Conservation (phyloP, 2,888 invertebrate genomes). For the Oasisia sp. region DNA sequence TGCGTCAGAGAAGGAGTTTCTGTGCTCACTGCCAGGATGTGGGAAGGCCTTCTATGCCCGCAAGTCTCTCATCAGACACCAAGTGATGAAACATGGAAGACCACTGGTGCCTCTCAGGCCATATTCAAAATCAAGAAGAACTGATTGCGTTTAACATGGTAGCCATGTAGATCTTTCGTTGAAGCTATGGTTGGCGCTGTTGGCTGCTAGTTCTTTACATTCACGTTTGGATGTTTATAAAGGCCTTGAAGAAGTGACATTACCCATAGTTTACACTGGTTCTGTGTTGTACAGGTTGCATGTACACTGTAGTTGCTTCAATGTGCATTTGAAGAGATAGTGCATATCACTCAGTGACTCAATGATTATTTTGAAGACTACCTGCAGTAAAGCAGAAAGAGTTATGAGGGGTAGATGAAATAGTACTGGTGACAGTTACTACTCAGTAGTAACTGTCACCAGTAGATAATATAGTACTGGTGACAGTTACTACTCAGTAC, state of each 20-base stretch:
- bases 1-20: neutral
- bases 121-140: neutral
- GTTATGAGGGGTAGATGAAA: neutral
- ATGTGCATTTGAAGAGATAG: neutral
- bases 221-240: neutral
- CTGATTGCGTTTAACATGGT: neutral
- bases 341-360: neutral
- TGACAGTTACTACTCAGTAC: neutral
- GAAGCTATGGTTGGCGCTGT: neutral
- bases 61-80: neutral
- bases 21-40: neutral
- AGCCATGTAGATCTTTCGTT: neutral
- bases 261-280: neutral
- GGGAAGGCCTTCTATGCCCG: neutral
- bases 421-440: neutral
- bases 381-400: neutral
- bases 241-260: neutral
- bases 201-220: neutral
- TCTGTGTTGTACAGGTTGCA: neutral
- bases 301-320: neutral
- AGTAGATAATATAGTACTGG: neutral
- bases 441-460: no score
- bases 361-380: no score
- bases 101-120: slow-evolving; percentile 1
- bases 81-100: neutral